These are phyloP conservation scores for Aphaenogaster rudis DNA, from an alignment of 1,140 invertebrate genomes.

Conservation along the genomic window DNA sequence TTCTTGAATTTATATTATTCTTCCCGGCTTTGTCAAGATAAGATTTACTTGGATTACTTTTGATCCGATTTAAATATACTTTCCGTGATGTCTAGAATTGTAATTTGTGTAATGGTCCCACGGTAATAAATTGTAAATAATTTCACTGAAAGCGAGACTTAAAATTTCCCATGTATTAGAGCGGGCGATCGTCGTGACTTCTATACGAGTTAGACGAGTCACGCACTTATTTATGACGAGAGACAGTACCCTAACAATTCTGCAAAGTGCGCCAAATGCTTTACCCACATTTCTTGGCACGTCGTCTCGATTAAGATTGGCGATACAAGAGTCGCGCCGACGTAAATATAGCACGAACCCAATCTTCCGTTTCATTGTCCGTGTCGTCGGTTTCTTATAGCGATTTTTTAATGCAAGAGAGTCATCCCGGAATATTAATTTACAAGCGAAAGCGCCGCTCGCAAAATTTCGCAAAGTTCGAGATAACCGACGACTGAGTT, in stretches of 20 bases:
- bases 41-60: constrained; percentile 22
- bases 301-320: constrained; percentile 37
- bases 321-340: constrained; percentile 50
- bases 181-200: neutral
- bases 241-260: constrained; percentile 58
- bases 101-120: neutral
- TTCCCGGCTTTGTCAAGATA: no score
- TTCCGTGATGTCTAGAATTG: neutral
- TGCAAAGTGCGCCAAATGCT: constrained; percentile 58
- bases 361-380: constrained; percentile 41
- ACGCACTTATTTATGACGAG: constrained; percentile 51
- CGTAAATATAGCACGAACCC: constrained; percentile 53
- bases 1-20: neutral
- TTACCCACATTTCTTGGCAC: constrained; percentile 61
- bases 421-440: neutral
- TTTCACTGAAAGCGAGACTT: constrained; percentile 15
- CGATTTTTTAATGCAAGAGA: neutral
- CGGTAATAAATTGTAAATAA: neutral
- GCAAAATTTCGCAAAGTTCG: neutral
- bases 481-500: neutral
- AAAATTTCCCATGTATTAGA: neutral
- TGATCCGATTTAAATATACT: neutral
- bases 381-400: constrained; percentile 2
- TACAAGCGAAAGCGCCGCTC: neutral
- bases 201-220: constrained; percentile 31